Evolutionary conservation across 1,140 invertebrate genomes (phyloP), one percentile per base, ranked within the genome.

Genomic region (Hirudo medicinalis): DNA sequence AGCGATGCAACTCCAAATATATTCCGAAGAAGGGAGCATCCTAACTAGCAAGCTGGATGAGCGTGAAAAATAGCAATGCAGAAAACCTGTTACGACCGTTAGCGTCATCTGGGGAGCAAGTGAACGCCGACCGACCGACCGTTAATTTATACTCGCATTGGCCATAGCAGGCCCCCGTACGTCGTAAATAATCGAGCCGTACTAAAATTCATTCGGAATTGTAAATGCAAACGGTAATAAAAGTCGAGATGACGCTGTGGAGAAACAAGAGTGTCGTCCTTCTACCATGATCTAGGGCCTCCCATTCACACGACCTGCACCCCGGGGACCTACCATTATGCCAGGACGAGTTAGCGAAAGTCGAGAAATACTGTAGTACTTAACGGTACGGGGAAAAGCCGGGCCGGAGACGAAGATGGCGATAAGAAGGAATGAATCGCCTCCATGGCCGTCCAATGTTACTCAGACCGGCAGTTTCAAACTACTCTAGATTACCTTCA

Each of bases 151-250:
- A 63, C 57, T 20, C 57, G 57, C 57, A 32, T 22, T 25, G 57
- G 57, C 22, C 22, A 11, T 25, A n/a, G 57, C 22, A 63, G 57
- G 22, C 11, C 57, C 57, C 20, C 29, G 57, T 32, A 22, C 29
- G 29, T 63, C 57, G 57, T 63, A 63, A 63, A 63, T 63, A 63
- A 63, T 63, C 57, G 57, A 63, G 57, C 57, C 22, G 22, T 32
- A 63, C 22, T 63, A 32, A 63, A 63, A 63, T 63, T 63, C 57
- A 63, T 63, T 63, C 29, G 29, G 57, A 63, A 63, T 63, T 63
- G 57, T 63, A 63, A 63, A 63, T 63, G 57, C 29, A 63, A 63
- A 63, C 22, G 57, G 29, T 25, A 63, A 63, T 22, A 63, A 63
- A 25, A 25, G 22, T 63, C 57, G 57, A 22, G 57, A 22, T 32